A percentile compares a stretch with the other conserved stretches of the same genome.
Evolutionary conservation across 2,888 invertebrate genomes (phyloP).

Genomic region (Drosophila percnosoma): DNA sequence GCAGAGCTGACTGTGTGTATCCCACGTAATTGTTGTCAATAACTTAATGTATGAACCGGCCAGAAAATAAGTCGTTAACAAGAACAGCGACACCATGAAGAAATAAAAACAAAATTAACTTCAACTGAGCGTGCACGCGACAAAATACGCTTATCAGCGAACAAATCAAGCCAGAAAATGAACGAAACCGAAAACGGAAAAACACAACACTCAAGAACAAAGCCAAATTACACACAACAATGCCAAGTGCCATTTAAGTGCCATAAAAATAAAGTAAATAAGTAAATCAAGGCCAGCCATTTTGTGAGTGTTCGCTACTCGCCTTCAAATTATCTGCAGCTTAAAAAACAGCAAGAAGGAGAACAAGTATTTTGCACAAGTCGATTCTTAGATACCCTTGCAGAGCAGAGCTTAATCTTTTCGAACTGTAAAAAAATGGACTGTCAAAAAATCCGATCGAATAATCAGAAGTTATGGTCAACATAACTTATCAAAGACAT

Average conservation of each 20-base stretch:
- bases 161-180: constrained; percentile 45
- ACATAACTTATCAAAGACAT: not conserved
- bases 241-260: constrained; percentile 70
- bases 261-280: constrained; percentile 76
- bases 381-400: not conserved
- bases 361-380: not conserved
- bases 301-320: constrained; percentile 12
- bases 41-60: constrained; percentile 63
- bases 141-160: constrained; percentile 64
- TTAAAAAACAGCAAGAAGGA: constrained; percentile 46
- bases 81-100: constrained; percentile 11
- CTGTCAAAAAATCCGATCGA: fast-evolving
- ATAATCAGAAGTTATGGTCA: not conserved
- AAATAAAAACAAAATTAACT: constrained; percentile 28
- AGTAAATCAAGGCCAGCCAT: constrained; percentile 63
- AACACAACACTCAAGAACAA: constrained; percentile 52
- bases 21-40: constrained; percentile 63
- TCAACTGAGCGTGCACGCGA: constrained; percentile 7
- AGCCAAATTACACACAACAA: constrained; percentile 65
- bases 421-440: not conserved
- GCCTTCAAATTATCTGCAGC: constrained; percentile 66
- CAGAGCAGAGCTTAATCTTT: too few relatives aligned
- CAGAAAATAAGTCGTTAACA: constrained; percentile 40
- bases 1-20: constrained; percentile 13
- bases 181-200: not conserved